Conservation (phyloP, 2,113 vertebrate species). For the Mesembrinibis cayennensis region DNA sequence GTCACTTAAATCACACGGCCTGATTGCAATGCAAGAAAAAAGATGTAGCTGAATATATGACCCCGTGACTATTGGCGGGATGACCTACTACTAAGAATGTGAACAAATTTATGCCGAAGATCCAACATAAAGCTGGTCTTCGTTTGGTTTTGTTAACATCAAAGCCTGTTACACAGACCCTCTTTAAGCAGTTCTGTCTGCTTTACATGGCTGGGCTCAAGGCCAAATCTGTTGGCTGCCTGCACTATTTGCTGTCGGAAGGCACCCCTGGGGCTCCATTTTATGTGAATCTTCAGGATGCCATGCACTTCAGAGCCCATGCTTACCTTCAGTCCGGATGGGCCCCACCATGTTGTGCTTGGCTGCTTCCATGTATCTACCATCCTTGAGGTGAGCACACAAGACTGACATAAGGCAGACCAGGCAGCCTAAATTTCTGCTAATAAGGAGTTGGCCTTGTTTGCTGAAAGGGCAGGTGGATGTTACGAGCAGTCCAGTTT, state of each 20-base stretch:
- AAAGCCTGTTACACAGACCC: background rate
- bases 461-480: background rate
- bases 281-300: background rate
- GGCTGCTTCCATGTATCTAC: background rate
- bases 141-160: background rate
- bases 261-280: background rate
- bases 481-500: background rate
- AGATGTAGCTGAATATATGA: background rate
- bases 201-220: background rate
- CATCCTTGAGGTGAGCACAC: background rate
- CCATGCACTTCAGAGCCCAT: background rate
- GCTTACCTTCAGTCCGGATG: background rate
- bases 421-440: background rate
- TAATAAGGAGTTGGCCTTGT: background rate
- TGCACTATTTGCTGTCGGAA: background rate
- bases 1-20: conserved; percentile 93
- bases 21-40: conserved; percentile 44
- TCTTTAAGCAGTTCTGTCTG: background rate
- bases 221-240: conserved; percentile 14
- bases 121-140: background rate
- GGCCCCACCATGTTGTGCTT: background rate
- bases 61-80: background rate
- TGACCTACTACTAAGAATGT: background rate
- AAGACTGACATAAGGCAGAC: background rate
- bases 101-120: background rate